phyloP scores from a whole-genome alignment of 1,140 invertebrate genomes.

The Solen grandis region DNA sequence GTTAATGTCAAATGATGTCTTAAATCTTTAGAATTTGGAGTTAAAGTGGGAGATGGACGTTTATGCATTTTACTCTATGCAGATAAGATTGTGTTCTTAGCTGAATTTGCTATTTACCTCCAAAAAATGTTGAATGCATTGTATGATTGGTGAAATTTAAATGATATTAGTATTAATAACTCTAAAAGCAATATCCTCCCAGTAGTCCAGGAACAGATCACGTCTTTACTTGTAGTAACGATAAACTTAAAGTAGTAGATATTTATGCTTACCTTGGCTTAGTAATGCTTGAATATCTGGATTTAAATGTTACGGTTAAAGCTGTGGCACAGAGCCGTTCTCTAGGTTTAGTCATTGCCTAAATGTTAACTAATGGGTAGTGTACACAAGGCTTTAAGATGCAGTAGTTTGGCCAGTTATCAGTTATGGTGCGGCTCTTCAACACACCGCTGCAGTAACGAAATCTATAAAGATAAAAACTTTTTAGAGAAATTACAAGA shows the following conservation, averaged over 20 bases:
- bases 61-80: constrained; percentile 36
- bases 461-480: no score
- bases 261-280: constrained; percentile 19
- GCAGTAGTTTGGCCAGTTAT: neutral
- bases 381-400: neutral
- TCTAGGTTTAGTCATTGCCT: neutral
- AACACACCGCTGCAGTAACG: no score
- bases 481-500: no score
- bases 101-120: no score
- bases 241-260: neutral
- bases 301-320: no score
- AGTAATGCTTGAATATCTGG: neutral
- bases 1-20: no score
- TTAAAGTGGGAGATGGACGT: neutral
- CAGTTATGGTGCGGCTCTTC: neutral
- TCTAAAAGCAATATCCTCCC: neutral
- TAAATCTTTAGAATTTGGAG: neutral
- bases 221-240: constrained; percentile 1
- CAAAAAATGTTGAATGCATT: constrained; percentile 7
- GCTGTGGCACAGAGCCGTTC: neutral
- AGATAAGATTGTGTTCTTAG: constrained; percentile 20
- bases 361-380: neutral
- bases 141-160: constrained; percentile 16
- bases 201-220: neutral
- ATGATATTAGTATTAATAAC: neutral